Evolutionary conservation across 2,888 invertebrate genomes (phyloP).

Genomic region (Empis stercorea): DNA sequence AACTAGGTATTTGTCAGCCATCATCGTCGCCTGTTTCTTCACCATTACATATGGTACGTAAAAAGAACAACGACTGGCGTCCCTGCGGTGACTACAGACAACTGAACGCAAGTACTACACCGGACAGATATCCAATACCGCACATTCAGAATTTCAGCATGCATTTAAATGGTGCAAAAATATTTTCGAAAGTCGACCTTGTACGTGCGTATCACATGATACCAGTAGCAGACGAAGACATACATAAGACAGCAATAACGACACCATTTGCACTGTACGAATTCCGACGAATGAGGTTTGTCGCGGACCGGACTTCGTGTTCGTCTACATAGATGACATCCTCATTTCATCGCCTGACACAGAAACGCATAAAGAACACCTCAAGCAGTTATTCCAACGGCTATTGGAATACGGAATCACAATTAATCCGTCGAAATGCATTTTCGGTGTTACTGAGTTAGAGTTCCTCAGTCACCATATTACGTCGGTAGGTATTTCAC

Average conservation of each 20-base stretch:
- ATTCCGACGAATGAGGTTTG: not conserved
- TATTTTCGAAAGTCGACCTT: conserved; percentile 3
- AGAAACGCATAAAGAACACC: not conserved
- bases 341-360: not conserved
- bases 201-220: not conserved
- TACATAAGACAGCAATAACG: not conserved
- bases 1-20: conserved; percentile 5
- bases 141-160: conserved; percentile 1
- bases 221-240: not conserved
- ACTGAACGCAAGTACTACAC: conserved; percentile 2
- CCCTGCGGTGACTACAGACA: conserved; percentile 5
- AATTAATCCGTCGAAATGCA: conserved; percentile 3
- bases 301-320: not conserved
- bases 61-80: conserved; percentile 1
- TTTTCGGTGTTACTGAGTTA: conserved; percentile 2
- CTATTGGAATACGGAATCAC: not conserved
- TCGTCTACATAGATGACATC: not conserved
- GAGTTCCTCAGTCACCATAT: conserved; percentile 4
- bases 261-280: not conserved
- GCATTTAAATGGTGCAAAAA: not conserved
- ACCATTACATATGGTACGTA: not conserved
- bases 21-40: not conserved
- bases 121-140: conserved; percentile 5
- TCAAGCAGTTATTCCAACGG: not conserved
- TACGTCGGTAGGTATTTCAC: not conserved